phyloP scores from a whole-genome alignment of 2,797 vertebrate species.

The Synanceia verrucosa region DNA sequence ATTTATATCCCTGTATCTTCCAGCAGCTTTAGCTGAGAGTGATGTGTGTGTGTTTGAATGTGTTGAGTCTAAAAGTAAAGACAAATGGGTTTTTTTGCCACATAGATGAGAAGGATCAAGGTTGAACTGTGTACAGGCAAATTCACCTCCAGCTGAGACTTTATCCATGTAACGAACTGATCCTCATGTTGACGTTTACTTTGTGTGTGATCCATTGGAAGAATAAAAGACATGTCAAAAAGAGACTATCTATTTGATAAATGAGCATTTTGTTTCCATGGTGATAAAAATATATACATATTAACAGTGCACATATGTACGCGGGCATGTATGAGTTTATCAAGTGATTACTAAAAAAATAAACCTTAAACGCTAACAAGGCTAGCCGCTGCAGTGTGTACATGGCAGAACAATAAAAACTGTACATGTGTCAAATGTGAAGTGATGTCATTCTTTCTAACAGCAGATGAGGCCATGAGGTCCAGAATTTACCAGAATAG shows the following conservation, averaged over 20 bases:
- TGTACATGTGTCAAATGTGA: conserved; percentile 89
- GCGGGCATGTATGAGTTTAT: conserved; percentile 94
- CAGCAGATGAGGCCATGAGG: not conserved
- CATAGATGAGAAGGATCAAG: conserved; percentile 28
- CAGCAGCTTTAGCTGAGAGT: conserved; percentile 32
- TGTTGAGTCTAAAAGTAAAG: conserved; percentile 29
- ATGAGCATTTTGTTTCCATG: conserved; percentile 94
- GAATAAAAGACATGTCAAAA: conserved; percentile 81
- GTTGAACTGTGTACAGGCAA: conserved; percentile 8
- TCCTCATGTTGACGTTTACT: conserved; percentile 79
- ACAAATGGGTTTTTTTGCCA: conserved; percentile 19
- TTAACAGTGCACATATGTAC: conserved; percentile 84
- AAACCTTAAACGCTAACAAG: conserved; percentile 87
- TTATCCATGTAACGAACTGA: conserved; percentile 86
- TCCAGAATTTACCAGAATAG: not conserved
- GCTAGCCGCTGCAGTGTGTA: conserved; percentile 93
- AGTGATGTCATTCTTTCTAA: conserved; percentile 60
- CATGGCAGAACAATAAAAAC: conserved; percentile 94
- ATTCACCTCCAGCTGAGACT: conserved; percentile 85
- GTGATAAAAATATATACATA: conserved; percentile 88
- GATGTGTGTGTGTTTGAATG: conserved; percentile 41
- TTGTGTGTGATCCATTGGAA: conserved; percentile 87
- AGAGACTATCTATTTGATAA: conserved; percentile 85
- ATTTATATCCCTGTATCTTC: conserved; percentile 48
- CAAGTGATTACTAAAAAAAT: conserved; percentile 81